A percentile compares a stretch with the other conserved stretches of the same genome.
phyloP scores from a whole-genome alignment of 2,797 vertebrate species.

The Enteromius viviparus region DNA sequence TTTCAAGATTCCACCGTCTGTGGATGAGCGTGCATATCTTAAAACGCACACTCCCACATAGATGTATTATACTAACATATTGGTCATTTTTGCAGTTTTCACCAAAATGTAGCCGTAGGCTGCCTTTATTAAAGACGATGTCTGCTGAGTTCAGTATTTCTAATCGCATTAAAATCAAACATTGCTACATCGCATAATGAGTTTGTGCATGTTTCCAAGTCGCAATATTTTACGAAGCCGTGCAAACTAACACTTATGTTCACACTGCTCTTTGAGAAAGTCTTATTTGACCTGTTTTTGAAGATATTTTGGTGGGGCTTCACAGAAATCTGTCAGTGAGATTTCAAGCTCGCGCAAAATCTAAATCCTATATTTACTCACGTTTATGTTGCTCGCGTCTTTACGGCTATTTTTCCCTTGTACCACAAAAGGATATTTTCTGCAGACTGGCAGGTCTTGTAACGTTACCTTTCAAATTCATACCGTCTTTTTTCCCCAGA shows the following conservation, averaged over 20 bases:
- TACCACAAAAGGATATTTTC: not conserved
- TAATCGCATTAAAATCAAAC: not conserved
- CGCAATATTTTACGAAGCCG: not conserved
- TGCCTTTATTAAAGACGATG: constrained; percentile 2
- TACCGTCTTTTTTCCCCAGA: not conserved
- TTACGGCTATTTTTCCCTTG: not conserved
- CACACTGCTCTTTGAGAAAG: not conserved
- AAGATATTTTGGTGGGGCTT: not conserved
- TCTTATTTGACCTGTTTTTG: not conserved
- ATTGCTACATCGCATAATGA: not conserved
- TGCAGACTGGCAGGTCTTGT: not conserved
- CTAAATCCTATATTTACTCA: not conserved
- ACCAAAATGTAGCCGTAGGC: not conserved
- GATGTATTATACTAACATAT: not conserved
- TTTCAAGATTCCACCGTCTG: constrained; percentile 8
- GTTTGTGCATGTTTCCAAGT: not conserved
- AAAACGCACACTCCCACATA: constrained; percentile 3
- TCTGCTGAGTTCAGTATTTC: not conserved
- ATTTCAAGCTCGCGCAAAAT: not conserved
- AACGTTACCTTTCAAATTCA: not conserved
- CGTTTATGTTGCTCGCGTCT: too few species aligned
- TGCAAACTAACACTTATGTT: not conserved
- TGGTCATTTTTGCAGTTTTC: not conserved
- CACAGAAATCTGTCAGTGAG: constrained; percentile 18
- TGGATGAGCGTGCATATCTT: constrained; percentile 6